A percentile compares a stretch with the other conserved stretches of the same genome.
phyloP scores from a whole-genome alignment of 2,888 invertebrate genomes.

The Therioaphis trifolii region DNA sequence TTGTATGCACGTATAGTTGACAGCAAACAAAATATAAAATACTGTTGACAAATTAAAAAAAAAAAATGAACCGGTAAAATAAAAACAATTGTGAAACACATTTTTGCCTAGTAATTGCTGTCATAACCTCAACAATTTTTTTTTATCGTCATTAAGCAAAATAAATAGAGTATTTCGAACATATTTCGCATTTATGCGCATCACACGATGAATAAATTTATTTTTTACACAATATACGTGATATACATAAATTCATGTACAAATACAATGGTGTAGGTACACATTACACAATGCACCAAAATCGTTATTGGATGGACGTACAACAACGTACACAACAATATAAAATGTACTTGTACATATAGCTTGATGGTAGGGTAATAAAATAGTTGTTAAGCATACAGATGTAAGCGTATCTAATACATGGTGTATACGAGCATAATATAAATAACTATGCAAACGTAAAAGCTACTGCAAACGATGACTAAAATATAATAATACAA shows the following conservation, averaged over 20 bases:
- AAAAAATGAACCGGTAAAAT: background rate
- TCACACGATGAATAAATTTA: too few species aligned
- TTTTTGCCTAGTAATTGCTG: too few species aligned
- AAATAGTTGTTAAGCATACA: too few species aligned
- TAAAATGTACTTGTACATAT: too few species aligned
- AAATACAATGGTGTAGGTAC: too few species aligned
- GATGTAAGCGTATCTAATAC: too few species aligned
- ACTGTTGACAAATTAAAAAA: slow-evolving; percentile 11
- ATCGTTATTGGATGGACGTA: background rate
- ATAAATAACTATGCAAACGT: background rate
- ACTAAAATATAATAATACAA: background rate
- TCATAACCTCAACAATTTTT: background rate
- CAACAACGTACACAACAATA: background rate
- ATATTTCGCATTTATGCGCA: background rate
- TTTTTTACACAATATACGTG: too few species aligned
- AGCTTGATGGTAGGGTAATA: too few species aligned
- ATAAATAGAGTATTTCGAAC: background rate
- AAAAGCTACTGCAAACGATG: background rate
- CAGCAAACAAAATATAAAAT: background rate
- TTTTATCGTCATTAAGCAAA: background rate
- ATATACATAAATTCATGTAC: too few species aligned
- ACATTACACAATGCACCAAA: background rate
- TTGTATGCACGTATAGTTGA: too few species aligned
- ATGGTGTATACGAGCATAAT: background rate
- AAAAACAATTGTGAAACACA: background rate